These are phyloP conservation scores for Petrocephalus microphthalmus DNA, from an alignment of 2,113 vertebrate species.

Conservation along the genomic window DNA sequence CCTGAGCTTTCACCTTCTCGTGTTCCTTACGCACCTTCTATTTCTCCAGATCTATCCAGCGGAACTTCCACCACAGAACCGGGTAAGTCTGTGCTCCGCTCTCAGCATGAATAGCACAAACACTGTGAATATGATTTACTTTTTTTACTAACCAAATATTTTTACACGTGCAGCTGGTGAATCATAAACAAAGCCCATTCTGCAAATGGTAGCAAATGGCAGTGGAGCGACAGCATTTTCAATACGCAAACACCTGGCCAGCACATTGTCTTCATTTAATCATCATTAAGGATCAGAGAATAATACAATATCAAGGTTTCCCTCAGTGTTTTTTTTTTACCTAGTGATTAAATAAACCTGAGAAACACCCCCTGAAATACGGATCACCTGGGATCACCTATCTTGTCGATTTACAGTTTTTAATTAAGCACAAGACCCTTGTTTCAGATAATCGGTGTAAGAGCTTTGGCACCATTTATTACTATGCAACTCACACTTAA, in stretches of 20 bases:
- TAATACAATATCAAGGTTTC: neutral
- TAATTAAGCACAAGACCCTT: neutral
- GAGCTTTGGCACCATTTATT: neutral
- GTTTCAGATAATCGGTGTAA: neutral
- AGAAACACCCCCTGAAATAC: neutral
- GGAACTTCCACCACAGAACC: neutral
- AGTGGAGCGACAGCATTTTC: neutral
- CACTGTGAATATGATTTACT: neutral
- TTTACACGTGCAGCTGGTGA: neutral
- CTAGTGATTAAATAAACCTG: neutral
- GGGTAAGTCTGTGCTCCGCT: neutral
- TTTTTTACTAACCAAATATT: neutral
- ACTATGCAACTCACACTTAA: neutral
- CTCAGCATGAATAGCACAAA: neutral
- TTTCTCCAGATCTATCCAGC: conserved; percentile 6
- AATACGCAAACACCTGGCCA: neutral
- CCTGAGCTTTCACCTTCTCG: neutral
- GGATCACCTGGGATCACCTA: neutral
- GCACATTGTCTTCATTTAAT: neutral
- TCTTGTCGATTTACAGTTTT: neutral
- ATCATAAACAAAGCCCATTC: neutral
- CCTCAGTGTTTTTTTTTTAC: neutral
- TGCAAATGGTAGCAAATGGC: neutral
- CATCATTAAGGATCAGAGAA: neutral
- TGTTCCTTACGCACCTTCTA: neutral